Evolutionary conservation across 2,888 invertebrate species (phyloP), one percentile per base, ranked within the genome.

Genomic region (Steinernema scapterisci): DNA sequence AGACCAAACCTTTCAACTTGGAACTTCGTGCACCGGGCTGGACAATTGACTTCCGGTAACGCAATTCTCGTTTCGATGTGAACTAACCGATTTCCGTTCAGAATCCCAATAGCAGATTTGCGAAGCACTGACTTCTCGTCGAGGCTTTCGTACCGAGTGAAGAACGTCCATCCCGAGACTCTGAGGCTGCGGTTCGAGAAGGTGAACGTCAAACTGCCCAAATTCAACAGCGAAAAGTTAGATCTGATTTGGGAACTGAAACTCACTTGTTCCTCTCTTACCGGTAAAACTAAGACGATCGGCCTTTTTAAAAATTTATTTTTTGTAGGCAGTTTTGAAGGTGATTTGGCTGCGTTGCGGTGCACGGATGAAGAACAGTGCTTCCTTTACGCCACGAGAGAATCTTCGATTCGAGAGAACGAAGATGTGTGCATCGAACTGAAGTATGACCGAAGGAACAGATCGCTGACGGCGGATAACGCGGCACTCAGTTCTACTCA

Each of bases 391-490:
- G 63, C 63, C 38, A 31, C 16, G 16, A 27, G 63, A 7, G 63
- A 63, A n/a, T 31, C 25, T 5, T 31, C 25, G 25, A 63, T 63
- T 11, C 23, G 63, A 16, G 63, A 63, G 13, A 63, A 63, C 63
- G 63, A 63, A 63, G 63, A 63, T 27, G 25, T 63, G 9, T 63
- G 63, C 63, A 31, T 63, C 25, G 63, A 63, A 16, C 27, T 63
- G 31, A 63, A 63, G 63, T 63, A 31, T 16, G 63, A 63, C 63
- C 27, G 31, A 3, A 63, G 63, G 38, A 63, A 63, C 27, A 27
- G 63, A 5, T 63, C 63, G 19, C 19, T 63, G 31, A 63, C 63
- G 7, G 31, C 63, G 11, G 25, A 38, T 13, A 63, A 63, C 63
- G 25, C 11, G 6, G 25, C 11, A 7, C 19, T 63, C 5, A 63